phyloP scores from a whole-genome alignment of 2,888 invertebrate species.

The Phyto melanocephala region DNA sequence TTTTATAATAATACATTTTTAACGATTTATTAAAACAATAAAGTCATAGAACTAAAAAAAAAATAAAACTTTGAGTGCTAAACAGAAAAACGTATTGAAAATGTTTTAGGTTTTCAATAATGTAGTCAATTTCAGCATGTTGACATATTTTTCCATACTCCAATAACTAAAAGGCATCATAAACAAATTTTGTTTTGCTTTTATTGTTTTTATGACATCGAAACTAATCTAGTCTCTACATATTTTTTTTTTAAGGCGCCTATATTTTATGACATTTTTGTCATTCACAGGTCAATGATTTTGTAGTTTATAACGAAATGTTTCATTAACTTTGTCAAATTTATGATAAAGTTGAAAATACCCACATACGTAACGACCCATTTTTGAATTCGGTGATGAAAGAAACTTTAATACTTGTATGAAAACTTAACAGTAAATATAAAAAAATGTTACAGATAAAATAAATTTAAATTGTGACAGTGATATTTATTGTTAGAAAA shows the following conservation, averaged over 20 bases:
- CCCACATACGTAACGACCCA: no score
- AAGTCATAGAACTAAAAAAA: background rate
- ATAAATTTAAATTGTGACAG: no score
- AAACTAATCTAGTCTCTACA: no score
- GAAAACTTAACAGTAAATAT: no score
- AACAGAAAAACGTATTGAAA: background rate
- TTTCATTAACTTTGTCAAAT: slow-evolving; percentile 26
- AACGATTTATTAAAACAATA: background rate
- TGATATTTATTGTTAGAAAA: no score
- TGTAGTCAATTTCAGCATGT: slow-evolving; percentile 6
- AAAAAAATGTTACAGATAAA: no score
- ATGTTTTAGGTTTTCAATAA: background rate
- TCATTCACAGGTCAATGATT: slow-evolving; percentile 33
- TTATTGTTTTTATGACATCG: background rate
- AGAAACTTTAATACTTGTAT: no score
- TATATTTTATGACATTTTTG: slow-evolving; percentile 19
- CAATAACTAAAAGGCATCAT: background rate
- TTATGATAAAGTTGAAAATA: no score
- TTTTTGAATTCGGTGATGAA: no score
- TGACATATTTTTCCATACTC: slow-evolving; percentile 1
- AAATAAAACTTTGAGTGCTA: no score
- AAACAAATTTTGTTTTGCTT: background rate
- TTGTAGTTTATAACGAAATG: background rate
- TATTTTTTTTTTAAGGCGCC: no score
- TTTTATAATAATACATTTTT: no score